Conservation (phyloP, 2,888 invertebrate species). For the Hydrotaea diabolus region DNA sequence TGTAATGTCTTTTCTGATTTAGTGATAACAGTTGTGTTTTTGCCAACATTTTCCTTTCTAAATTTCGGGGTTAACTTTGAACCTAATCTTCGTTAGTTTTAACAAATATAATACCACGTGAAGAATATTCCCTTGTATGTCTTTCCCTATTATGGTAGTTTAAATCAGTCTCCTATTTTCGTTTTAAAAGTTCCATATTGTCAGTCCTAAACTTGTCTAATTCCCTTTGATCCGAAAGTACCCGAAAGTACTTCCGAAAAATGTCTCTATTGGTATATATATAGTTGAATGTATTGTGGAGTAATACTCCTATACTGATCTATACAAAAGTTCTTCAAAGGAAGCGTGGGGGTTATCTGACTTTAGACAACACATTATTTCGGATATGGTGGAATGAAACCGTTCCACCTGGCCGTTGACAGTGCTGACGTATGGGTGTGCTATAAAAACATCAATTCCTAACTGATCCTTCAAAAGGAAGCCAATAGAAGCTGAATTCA, state of each 20-base stretch:
- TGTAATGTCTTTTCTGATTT: too few relatives aligned
- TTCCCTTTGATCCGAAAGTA: slow-evolving; percentile 22
- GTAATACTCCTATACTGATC: slow-evolving; percentile 55
- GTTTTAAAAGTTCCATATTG: too few relatives aligned
- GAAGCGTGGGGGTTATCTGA: slow-evolving; percentile 12
- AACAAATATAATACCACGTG: too few relatives aligned
- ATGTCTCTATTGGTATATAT: slow-evolving; percentile 50
- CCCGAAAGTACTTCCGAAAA: slow-evolving; percentile 54
- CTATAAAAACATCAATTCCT: slow-evolving; percentile 49
- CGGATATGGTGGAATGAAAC: slow-evolving; percentile 65
- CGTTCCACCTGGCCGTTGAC: slow-evolving; percentile 58
- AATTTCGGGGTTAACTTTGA: too few relatives aligned
- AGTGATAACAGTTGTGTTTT: too few relatives aligned
- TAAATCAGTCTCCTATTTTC: slow-evolving; percentile 3
- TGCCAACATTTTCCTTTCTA: too few relatives aligned
- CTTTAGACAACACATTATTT: slow-evolving; percentile 60
- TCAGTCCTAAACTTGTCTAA: slow-evolving; percentile 14
- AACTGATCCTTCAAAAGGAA: slow-evolving; percentile 58
- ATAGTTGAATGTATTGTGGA: slow-evolving; percentile 49
- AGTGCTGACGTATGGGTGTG: slow-evolving; percentile 55
- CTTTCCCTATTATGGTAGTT: too few relatives aligned
- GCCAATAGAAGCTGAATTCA: slow-evolving; percentile 53
- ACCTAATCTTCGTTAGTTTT: too few relatives aligned
- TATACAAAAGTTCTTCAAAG: slow-evolving; percentile 46
- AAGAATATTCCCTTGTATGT: too few relatives aligned